These are phyloP conservation scores for Drosophila rufa DNA, from an alignment of 1,140 invertebrate species.

Conservation along the genomic window DNA sequence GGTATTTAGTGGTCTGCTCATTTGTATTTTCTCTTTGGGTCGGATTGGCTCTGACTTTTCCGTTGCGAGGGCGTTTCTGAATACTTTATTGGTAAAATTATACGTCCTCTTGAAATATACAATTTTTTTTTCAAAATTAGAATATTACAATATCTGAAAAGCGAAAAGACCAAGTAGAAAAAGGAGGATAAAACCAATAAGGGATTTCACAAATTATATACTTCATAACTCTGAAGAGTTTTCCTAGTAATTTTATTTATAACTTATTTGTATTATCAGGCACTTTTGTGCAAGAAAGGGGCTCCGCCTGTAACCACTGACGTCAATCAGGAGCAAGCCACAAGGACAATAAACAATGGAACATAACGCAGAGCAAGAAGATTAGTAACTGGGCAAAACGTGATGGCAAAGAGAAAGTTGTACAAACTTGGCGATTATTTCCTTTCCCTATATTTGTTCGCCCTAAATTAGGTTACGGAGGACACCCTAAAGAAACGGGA, in stretches of 20 bases:
- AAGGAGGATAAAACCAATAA: not conserved
- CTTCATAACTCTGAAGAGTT: too few relatives aligned
- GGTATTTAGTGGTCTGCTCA: conserved; percentile 36
- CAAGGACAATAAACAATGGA: too few relatives aligned
- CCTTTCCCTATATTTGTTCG: not conserved
- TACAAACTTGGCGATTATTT: too few relatives aligned
- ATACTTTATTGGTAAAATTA: conserved; percentile 46
- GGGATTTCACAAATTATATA: too few relatives aligned
- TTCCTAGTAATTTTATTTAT: not conserved
- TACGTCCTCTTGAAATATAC: not conserved
- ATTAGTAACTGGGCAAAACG: not conserved
- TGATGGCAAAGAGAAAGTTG: not conserved
- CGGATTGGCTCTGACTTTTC: not conserved
- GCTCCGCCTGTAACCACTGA: not conserved
- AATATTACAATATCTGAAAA: not conserved
- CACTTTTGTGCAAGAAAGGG: too few relatives aligned
- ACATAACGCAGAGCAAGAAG: not conserved
- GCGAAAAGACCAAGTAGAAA: too few relatives aligned
- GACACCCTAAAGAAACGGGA: not conserved
- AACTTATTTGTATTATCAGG: too few relatives aligned
- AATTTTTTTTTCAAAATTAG: not conserved
- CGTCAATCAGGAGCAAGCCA: not conserved
- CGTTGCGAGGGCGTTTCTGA: conserved; percentile 52
- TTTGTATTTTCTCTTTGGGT: conserved; percentile 34
- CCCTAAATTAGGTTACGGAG: not conserved